Evolutionary conservation across 2,888 invertebrate species (phyloP).

Genomic region (Brachyptera risi): DNA sequence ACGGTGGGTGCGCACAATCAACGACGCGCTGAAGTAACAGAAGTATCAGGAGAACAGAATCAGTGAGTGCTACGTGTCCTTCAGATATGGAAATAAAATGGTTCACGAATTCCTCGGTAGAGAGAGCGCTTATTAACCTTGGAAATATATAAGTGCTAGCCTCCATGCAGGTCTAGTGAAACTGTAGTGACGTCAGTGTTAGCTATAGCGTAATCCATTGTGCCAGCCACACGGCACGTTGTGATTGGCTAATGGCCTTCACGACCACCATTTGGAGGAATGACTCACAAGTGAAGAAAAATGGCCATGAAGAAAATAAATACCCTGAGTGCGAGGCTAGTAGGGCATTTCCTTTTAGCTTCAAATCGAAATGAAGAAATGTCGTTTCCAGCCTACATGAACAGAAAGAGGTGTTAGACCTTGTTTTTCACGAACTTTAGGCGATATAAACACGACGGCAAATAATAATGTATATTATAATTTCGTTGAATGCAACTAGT

Average conservation of each 20-base stretch:
- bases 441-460: too few relatives aligned
- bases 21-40: too few relatives aligned
- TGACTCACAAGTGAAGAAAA: constrained; percentile 62
- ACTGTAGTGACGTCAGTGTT: constrained; percentile 44
- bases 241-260: constrained; percentile 44
- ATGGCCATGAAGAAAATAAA: constrained; percentile 53
- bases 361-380: constrained; percentile 37
- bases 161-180: constrained; percentile 41
- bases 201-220: constrained; percentile 45
- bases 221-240: constrained; percentile 40
- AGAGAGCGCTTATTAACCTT: constrained; percentile 39
- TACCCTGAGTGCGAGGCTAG: constrained; percentile 57
- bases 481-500: too few relatives aligned
- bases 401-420: constrained; percentile 8
- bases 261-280: constrained; percentile 62
- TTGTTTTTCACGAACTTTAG: neutral
- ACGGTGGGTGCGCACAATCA: too few relatives aligned
- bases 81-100: constrained; percentile 6
- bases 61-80: too few relatives aligned
- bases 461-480: too few relatives aligned
- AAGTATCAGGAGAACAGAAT: too few relatives aligned
- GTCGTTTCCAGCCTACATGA: constrained; percentile 25
- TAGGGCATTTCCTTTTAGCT: constrained; percentile 36
- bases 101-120: constrained; percentile 4
- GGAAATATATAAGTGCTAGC: constrained; percentile 44